Evolutionary conservation across 2,113 vertebrate species (phyloP).

Genomic region (Prolemur simus): DNA sequence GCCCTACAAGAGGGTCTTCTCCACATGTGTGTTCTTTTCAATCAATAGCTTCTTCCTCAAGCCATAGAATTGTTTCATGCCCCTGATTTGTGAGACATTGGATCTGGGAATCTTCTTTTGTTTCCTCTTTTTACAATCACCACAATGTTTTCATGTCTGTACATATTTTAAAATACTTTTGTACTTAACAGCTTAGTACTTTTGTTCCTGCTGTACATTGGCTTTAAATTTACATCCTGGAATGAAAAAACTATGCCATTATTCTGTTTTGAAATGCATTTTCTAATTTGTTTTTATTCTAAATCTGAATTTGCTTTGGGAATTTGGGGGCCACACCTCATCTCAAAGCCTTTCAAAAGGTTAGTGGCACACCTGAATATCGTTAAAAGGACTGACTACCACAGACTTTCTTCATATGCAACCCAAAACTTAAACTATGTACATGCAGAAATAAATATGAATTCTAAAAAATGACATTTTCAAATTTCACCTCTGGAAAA

Average conservation of each 20-base stretch:
- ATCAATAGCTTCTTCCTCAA: background rate
- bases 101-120: rapidly evolving
- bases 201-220: rapidly evolving
- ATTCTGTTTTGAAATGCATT: background rate
- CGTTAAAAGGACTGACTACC: rapidly evolving
- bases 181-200: background rate
- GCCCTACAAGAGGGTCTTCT: background rate
- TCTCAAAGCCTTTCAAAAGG: background rate
- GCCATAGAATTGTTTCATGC: no score
- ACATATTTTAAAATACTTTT: background rate
- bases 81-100: background rate
- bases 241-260: background rate
- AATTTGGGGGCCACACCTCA: background rate
- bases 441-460: background rate
- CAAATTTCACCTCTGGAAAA: background rate
- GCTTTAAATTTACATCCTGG: background rate
- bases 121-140: background rate
- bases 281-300: background rate
- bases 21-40: background rate
- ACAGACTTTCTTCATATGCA: background rate
- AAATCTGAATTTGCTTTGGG: background rate
- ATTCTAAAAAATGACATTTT: background rate
- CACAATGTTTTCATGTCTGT: background rate
- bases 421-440: background rate
- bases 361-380: rapidly evolving